phyloP scores from a whole-genome alignment of 1,140 invertebrate species.

The Trichonephila clavipes region DNA sequence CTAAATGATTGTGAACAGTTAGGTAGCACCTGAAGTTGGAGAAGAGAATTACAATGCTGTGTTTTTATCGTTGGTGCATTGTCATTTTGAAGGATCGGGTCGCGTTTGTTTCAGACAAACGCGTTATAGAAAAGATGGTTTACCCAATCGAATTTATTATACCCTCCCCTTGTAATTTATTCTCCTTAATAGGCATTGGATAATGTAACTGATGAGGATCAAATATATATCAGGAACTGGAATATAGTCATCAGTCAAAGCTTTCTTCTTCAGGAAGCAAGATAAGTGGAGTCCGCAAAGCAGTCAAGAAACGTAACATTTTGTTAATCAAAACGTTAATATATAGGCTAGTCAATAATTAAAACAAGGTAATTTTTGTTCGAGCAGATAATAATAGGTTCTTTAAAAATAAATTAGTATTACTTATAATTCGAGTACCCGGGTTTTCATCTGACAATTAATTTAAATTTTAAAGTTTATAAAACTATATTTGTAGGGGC shows the following conservation, averaged over 20 bases:
- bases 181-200: neutral
- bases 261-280: neutral
- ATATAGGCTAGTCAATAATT: no score
- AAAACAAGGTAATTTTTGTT: no score
- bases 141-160: neutral
- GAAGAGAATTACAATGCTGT: neutral
- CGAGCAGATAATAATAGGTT: no score
- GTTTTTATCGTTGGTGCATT: neutral
- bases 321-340: no score
- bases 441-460: no score
- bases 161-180: neutral
- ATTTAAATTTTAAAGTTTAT: no score
- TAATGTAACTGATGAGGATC: neutral
- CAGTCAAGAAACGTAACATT: no score
- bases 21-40: neutral
- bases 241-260: neutral
- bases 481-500: no score
- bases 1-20: constrained; percentile 48
- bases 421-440: no score
- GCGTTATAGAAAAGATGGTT: neutral
- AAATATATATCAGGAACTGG: neutral
- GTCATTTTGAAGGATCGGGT: constrained; percentile 4
- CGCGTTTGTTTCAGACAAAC: neutral
- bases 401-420: no score
- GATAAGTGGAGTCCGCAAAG: no score